Base-by-base conservation (phyloP, 2,888 invertebrate species). In the Trichopoda pennipes region DNA sequence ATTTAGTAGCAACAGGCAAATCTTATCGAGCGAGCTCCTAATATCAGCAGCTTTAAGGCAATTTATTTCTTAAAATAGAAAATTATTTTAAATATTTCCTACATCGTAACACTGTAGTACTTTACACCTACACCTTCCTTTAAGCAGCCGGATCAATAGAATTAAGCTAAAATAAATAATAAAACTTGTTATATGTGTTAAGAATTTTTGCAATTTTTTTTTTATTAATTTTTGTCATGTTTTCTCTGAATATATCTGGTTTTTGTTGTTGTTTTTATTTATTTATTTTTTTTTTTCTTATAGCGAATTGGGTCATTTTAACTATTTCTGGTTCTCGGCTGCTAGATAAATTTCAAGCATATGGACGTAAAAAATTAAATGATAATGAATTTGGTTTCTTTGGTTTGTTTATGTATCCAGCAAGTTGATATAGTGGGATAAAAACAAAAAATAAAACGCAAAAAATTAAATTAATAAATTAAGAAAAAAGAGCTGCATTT, bases 171-270 rank as follows among this genome's bases (percentile, higher is more conserved):
- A 28, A 38, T 38, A 7, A 38, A 38, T 7, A 28, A 38, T 38
- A 7, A 38, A 38, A 64, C 63, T 49, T 47, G 63, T 70, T 51
- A 28, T 23, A n/a, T 21, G 19, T 42, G 23, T 21, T 58, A 74
- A 75, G 58, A 75, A 75, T 75, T 75, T 76, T 72, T 80, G 63
- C 19, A 80, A 4, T 28, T 28, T 28, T 28, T 28, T 72, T 80
- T 70, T 66, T 10, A 9, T 61, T 51, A 23, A 28, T 10, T 28
- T 14, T 60, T 49, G 23, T 44, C 23, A 23, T 35, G 38, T 38
- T 38, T 38, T 38, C 10, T 38, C 12, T 38, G 10, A 28, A 38
- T 38, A 12, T 38, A 12, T 38, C 12, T 38, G 3, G 38, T 38
- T 38, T 38, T 7, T 6, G 12, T 38, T 2, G 38, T 12, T 58